Evolutionary conservation across 2,888 invertebrate genomes (phyloP).

Genomic region (Pristionchus exspectatus): DNA sequence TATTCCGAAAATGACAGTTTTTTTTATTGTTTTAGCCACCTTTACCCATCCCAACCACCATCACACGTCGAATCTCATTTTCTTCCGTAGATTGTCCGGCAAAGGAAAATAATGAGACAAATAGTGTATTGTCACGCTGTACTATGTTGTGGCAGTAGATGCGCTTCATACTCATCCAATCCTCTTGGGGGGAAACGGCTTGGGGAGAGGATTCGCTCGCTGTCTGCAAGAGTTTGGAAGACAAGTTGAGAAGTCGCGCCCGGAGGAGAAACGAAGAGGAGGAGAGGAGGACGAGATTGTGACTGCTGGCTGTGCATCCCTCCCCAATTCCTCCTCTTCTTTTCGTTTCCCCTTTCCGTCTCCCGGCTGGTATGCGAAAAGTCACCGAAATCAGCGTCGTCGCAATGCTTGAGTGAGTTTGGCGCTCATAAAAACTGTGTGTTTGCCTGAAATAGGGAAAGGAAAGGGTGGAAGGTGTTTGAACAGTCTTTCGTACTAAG

Average conservation of each 20-base stretch:
- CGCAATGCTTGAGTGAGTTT: constrained; percentile 29
- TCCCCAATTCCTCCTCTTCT: background rate
- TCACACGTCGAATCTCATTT: background rate
- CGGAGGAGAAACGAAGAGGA: background rate
- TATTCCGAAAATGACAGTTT: no score
- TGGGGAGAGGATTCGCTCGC: no score
- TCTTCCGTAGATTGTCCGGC: background rate
- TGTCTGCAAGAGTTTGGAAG: constrained; percentile 31
- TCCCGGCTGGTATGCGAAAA: constrained; percentile 5
- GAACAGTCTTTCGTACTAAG: background rate
- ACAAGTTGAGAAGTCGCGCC: constrained; percentile 43
- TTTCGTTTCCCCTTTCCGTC: background rate
- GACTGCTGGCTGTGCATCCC: constrained; percentile 7
- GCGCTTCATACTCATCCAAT: background rate
- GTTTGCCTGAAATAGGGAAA: background rate
- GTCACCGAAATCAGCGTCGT: constrained; percentile 26
- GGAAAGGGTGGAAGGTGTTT: background rate
- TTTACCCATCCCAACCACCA: background rate
- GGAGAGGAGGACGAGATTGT: constrained; percentile 21
- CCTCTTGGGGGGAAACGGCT: background rate
- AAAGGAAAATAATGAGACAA: background rate
- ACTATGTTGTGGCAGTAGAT: background rate
- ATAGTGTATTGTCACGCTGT: background rate
- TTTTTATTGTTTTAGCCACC: background rate
- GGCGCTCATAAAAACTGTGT: background rate